Evolutionary conservation across 1,140 invertebrate species (phyloP), one percentile per base, ranked within the genome.

Genomic region (Sitobion miscanthi): DNA sequence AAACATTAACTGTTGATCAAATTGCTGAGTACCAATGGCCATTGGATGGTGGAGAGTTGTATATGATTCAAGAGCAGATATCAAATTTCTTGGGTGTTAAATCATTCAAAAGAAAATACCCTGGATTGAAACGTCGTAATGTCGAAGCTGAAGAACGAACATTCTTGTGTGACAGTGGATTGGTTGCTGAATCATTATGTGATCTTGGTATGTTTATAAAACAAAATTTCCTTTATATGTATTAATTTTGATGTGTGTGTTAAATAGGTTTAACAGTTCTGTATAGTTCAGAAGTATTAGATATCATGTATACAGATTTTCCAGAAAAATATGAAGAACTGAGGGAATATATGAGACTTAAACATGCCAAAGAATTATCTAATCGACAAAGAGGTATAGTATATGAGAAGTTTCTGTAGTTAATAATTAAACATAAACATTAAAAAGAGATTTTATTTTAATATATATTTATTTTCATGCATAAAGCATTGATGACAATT

Each of bases 21-120:
- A 96, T 99, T 38, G 98, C 98, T 94, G 98, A 99, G 95, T 99
- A 99, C 95, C 97, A 97, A 94, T 99, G 98, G 98, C 98, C 98
- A 14, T 96, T 97, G 69, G 96, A 97, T 94, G 94, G 95, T 96
- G 97, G 96, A 94, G 97, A 98, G 94, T 97, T 97, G 11, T 98
- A 96, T 94, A 97, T 99, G 96, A 96, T 99, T 86, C 98, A 99
- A 95, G 98, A 99, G 95, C 98, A 99, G 95, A 97, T 99, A 87
- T 98, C 98, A 0, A 97, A 98, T 94, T 99, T 97, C 95, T 96
- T 99, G 45, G 98, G 97, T 30, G 97, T 99, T 30, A 99, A 99
- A 94, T 99, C 98, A 57, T 99, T 99, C 95, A 99, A 99, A 95
- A 96, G 98, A 94, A 98, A 98, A 95, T 99, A 99, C 96, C 98